Conservation (phyloP, 1,140 invertebrate species). For the Medauroidea extradentata region DNA sequence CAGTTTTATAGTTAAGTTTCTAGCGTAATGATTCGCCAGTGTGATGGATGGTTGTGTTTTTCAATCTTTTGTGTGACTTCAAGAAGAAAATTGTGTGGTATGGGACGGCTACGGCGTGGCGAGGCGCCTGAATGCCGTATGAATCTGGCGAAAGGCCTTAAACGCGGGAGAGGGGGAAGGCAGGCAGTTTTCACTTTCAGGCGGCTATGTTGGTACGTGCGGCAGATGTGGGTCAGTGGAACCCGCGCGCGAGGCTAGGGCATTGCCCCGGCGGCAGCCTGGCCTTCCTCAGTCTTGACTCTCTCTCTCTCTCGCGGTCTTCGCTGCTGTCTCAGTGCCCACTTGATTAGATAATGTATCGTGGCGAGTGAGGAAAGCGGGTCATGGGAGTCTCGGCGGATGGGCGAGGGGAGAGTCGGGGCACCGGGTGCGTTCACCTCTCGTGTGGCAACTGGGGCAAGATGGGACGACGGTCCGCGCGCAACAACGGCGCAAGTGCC, state of each 20-base stretch:
- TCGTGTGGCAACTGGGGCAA: slow-evolving; percentile 11
- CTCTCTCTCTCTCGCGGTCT: neutral
- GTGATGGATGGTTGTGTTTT: no score
- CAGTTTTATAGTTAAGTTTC: no score
- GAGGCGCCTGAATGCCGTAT: no score
- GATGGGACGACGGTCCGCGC: neutral
- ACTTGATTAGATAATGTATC: neutral
- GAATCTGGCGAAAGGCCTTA: no score
- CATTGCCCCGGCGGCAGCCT: slow-evolving; percentile 7
- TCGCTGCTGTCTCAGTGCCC: neutral
- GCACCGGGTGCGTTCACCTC: slow-evolving; percentile 11
- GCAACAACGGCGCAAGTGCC: slow-evolving; percentile 3
- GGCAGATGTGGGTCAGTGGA: slow-evolving; percentile 9
- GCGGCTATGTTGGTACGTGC: neutral
- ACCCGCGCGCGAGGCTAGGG: slow-evolving; percentile 12
- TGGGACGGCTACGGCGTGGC: no score
- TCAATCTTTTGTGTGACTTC: no score
- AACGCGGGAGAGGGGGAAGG: neutral
- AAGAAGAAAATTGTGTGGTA: no score
- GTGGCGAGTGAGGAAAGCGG: neutral
- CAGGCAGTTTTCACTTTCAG: neutral
- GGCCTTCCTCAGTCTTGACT: neutral
- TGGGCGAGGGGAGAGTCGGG: no score
- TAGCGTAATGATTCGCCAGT: no score
- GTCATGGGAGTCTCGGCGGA: slow-evolving; percentile 1